Conservation (phyloP, 2,113 vertebrate species). For the Xiphorhynchus elegans region DNA sequence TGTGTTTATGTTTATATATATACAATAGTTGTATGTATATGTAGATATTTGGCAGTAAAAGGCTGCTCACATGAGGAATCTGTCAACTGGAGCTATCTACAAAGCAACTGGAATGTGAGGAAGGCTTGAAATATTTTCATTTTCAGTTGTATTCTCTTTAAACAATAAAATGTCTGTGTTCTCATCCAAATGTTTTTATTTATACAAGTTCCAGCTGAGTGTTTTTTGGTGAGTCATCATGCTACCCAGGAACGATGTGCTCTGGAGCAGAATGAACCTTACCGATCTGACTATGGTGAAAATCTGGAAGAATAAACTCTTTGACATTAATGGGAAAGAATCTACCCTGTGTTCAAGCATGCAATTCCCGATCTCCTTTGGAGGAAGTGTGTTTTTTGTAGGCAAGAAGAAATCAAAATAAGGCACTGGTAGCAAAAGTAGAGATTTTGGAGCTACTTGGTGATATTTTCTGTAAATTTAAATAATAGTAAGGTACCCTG, state of each 20-base stretch:
- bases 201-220: background rate
- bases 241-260: background rate
- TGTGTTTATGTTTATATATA: background rate
- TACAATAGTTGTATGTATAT: background rate
- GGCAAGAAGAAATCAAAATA: background rate
- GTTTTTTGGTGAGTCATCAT: background rate
- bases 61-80: background rate
- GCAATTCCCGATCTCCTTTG: background rate
- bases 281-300: background rate
- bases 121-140: background rate
- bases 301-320: conserved; percentile 28
- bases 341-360: background rate
- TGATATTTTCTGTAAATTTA: background rate
- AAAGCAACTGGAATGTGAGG: background rate
- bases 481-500: background rate
- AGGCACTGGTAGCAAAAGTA: background rate
- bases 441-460: background rate
- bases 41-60: background rate
- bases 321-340: background rate
- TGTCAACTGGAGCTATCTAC: background rate
- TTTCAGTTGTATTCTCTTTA: background rate
- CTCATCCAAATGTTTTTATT: background rate
- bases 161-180: background rate
- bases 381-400: background rate
- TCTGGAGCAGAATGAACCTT: conserved; percentile 7